Evolutionary conservation across 1,140 invertebrate genomes (phyloP), one percentile per base, ranked within the genome.

Genomic region (Leptopilina clavipes): DNA sequence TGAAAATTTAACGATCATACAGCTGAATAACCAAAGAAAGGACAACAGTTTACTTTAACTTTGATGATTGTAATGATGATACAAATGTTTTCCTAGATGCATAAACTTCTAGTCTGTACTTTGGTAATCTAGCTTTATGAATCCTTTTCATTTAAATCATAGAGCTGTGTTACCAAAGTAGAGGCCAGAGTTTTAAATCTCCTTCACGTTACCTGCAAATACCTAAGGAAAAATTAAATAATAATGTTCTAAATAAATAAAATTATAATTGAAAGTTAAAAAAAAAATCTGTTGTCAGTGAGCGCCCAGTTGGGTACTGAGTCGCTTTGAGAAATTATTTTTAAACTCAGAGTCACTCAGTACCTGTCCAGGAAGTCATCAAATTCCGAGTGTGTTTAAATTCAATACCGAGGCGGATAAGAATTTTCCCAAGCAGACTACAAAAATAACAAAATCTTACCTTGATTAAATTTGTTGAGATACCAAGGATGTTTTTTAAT

Each of bases 1-100:
- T 96, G 95, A 95, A 92, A 90, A 7, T n/a, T 92, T 88, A 85
- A 84, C 88, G 92, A 93, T 97, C 96, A 97, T 95, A 96, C 95
- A 97, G 96, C 96, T 97, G 96, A 94, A 97, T 95, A 95, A 96
- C 96, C 96, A 97, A 97, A 97, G 96, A 92, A 91, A 92, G 89
- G 89, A 90, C 87, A 86, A 85, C 86, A 89, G 84, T 40, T 40
- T 11, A 19, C 14, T 31, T 2, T 12, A 78, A 75, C 75, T 56
- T 37, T 2, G 59, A 9, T 3, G 44, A 45, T 37, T 1, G 5
- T 31, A 5, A 31, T 31, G 25, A 31, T 31, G 25, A 31, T 19
- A 31, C 10, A 31, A 31, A 31, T 31, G 25, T 31, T 31, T 22
- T 76, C 14, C 10, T 12, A 40, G 78, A 52, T 79, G 79, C 40